Base-by-base conservation (phyloP, 2,888 invertebrate genomes). In the Torymus texanus region DNA sequence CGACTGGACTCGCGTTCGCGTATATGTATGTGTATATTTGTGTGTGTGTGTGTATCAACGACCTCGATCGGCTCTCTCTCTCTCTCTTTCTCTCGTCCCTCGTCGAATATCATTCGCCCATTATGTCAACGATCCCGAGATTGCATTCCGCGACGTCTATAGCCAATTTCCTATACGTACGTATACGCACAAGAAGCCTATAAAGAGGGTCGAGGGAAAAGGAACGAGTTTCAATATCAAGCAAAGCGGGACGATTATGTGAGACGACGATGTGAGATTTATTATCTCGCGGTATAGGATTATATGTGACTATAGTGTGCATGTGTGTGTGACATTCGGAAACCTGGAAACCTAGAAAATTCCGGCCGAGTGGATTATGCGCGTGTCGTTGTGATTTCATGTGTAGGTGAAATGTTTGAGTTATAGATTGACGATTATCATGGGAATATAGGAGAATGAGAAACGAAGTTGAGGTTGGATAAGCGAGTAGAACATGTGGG, bases 101-200 rank as follows among this genome's bases (percentile, higher is more conserved):
- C 59, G 12, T 13, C 41, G 80, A 63, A 76, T 77, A 80, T 73
- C 83, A 83, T 84, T 85, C 81, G 82, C 75, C 83, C 83, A 83
- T 83, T 84, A 84, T 85, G 84, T 85, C 85, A 85, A 84, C 84
- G 83, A 84, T 84, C 82, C 81, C 81, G 72, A 50, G 53, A 71
- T 77, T 59, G 80, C 67, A 56, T 68, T 62, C 61, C 51, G 24
- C 59, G 65, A 71, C 66, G 71, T 59, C 51, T 51, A 41, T 41
- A 41, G 53, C 16, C 51, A 24, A 50, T 61, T 51, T 51, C 51
- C 53, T 56, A 21, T 41, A 41, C 41, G 41, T 41, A 41, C 41
- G 41, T 8, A 8, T 18, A 74, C 80, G 71, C 75, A 61, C 83
- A 78, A 77, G 41, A 12, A 12, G 12, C 21, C 21, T 21, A 65